Evolutionary conservation across 2,113 vertebrate species (phyloP), one percentile per base, ranked within the genome.

Genomic region (Ascaphus truei): DNA sequence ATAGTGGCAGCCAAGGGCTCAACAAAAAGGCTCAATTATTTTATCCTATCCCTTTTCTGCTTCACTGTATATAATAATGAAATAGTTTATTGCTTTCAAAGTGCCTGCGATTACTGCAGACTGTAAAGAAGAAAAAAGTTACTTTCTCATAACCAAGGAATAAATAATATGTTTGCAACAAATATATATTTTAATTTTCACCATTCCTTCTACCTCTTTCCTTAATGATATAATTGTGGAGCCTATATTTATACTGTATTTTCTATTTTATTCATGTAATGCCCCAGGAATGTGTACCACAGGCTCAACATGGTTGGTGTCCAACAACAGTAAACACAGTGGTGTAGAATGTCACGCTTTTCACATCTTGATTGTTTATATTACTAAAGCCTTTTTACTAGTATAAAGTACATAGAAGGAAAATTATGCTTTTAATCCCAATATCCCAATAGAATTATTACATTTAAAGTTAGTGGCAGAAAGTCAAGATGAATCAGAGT

Each of bases 11-110:
- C 89, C 80, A 82, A 79, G 79, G 72, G 64, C 83, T 80, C 71
- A 77, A 80, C 74, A 82, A 84, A 89, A 80, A 86, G 80, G 77
- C 82, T n/a, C n/a, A 79, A 82, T 79, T 75, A 87, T 71, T 51
- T 85, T 85, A 86, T 89, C 85, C 85, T 86, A 81, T 76, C 82
- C 85, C 84, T 87, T 87, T 86, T 82, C 72, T 75, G 62, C 84
- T 81, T 84, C 84, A 80, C 84, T 81, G 77, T 83, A 84, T 79
- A 80, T 71, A 79, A 78, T 90, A 89, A 90, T 85, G 82, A 91
- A 86, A 86, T 37, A 27, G 73, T 80, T 80, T 71, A 68, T 78
- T 81, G 33, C 31, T 65, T 34, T 65, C 53, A 53, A 45, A 52
- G 57, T 58, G 52, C 64, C 57, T 47, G 39, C 23, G 51, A 67